Evolutionary conservation across 1,140 invertebrate genomes (phyloP).

Genomic region (Euglossa dilemma): DNA sequence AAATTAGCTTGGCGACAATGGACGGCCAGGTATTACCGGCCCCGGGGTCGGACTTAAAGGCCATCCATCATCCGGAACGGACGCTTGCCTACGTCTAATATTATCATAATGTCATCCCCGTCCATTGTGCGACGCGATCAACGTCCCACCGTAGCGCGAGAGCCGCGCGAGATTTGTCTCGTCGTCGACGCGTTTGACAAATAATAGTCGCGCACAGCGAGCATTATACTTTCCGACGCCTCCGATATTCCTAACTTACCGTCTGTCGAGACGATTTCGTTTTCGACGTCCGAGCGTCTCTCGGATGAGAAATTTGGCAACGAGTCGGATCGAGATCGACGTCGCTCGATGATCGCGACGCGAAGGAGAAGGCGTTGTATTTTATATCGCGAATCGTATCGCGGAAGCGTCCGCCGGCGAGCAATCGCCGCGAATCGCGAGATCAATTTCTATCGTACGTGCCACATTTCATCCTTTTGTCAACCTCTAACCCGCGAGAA

Average conservation of each 20-base stretch:
- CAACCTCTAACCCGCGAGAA: background rate
- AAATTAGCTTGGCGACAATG: constrained; percentile 65
- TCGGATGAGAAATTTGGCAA: too few species aligned
- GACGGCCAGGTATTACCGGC: constrained; percentile 56
- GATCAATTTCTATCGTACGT: background rate
- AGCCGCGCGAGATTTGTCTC: constrained; percentile 21
- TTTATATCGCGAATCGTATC: background rate
- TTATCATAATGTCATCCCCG: constrained; percentile 69
- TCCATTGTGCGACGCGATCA: constrained; percentile 63
- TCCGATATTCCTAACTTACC: background rate
- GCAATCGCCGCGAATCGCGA: background rate
- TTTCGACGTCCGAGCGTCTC: too few species aligned
- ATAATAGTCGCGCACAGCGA: constrained; percentile 48
- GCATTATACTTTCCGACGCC: background rate
- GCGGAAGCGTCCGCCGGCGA: background rate
- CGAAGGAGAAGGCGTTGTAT: background rate
- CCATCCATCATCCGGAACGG: constrained; percentile 66
- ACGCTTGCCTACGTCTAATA: constrained; percentile 64
- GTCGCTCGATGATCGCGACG: too few species aligned
- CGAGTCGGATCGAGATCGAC: too few species aligned
- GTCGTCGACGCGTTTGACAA: constrained; percentile 60
- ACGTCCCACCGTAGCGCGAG: constrained; percentile 43
- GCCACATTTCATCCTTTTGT: background rate
- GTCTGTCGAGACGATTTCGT: background rate
- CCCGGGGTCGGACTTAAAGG: constrained; percentile 50